These are phyloP conservation scores for Pseudomyrmex cubaensis DNA, from an alignment of 1,140 invertebrate species.

Conservation along the genomic window DNA sequence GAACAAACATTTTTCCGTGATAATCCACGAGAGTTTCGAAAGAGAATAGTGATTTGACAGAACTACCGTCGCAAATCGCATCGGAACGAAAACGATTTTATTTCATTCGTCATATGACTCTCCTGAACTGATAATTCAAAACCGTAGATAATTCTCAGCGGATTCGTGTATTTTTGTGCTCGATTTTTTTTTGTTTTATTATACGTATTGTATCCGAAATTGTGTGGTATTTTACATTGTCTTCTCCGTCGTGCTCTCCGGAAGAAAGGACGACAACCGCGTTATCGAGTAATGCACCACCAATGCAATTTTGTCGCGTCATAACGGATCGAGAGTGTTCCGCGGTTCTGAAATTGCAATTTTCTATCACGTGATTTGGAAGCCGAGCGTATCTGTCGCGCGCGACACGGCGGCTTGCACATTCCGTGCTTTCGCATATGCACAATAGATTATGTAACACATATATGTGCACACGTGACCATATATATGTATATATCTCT, in stretches of 20 bases:
- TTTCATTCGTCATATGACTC: too few relatives aligned
- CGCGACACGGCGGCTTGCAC: not conserved
- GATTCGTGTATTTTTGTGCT: not conserved
- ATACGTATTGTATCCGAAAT: not conserved
- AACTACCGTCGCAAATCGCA: too few relatives aligned
- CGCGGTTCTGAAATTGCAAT: constrained; percentile 49
- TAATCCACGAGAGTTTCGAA: too few relatives aligned
- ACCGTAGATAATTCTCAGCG: too few relatives aligned
- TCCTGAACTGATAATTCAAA: too few relatives aligned
- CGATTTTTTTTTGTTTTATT: not conserved
- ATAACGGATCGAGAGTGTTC: constrained; percentile 37
- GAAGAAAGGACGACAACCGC: not conserved
- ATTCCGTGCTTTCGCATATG: constrained; percentile 11
- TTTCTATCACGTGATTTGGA: constrained; percentile 51
- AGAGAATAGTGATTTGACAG: too few relatives aligned
- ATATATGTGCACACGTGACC: not conserved
- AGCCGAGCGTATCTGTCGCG: constrained; percentile 10
- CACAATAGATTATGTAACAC: constrained; percentile 24
- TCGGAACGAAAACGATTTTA: too few relatives aligned
- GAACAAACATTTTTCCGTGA: too few relatives aligned
- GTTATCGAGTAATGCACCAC: constrained; percentile 50
- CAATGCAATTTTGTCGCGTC: constrained; percentile 48
- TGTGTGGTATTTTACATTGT: constrained; percentile 31
- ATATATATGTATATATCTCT: too few relatives aligned
- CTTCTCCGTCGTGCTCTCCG: not conserved